These are phyloP conservation scores for Calidris pugnax DNA, from an alignment of 2,113 vertebrate species.

Conservation along the genomic window DNA sequence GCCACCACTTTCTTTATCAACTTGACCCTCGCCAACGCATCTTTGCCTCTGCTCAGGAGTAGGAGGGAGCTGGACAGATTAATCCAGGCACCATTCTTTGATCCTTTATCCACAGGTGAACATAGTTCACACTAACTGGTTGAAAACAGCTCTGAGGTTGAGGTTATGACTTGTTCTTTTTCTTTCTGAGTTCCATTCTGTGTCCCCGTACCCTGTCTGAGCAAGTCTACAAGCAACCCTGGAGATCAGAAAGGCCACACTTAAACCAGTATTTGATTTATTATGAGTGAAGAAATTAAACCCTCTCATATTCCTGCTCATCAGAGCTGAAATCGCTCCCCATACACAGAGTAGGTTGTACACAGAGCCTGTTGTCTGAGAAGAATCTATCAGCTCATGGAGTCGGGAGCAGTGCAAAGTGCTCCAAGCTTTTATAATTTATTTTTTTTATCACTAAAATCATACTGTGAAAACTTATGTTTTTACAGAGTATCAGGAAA, in stretches of 20 bases:
- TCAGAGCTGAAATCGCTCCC: background rate
- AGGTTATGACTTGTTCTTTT: background rate
- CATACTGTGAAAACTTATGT: background rate
- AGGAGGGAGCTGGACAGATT: background rate
- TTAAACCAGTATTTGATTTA: background rate
- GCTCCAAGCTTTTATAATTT: background rate
- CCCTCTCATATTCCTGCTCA: background rate
- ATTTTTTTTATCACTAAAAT: background rate
- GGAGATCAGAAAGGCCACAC: background rate
- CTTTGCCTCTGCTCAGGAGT: background rate
- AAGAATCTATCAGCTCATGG: background rate
- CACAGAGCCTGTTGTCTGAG: background rate
- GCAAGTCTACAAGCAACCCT: background rate
- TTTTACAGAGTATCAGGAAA: background rate
- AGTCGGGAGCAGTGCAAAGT: background rate
- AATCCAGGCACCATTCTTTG: background rate
- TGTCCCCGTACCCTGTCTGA: background rate
- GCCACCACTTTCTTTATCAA: background rate
- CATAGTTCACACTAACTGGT: background rate
- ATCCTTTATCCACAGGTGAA: background rate
- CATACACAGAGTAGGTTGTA: background rate
- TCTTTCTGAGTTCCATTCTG: background rate
- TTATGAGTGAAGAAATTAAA: background rate
- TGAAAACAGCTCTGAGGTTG: background rate
- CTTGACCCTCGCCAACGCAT: background rate